A percentile compares a stretch with the other conserved stretches of the same genome.
These are phyloP conservation scores for Eugnorisma glareosa DNA, from an alignment of 2,888 invertebrate species.

Conservation along the genomic window DNA sequence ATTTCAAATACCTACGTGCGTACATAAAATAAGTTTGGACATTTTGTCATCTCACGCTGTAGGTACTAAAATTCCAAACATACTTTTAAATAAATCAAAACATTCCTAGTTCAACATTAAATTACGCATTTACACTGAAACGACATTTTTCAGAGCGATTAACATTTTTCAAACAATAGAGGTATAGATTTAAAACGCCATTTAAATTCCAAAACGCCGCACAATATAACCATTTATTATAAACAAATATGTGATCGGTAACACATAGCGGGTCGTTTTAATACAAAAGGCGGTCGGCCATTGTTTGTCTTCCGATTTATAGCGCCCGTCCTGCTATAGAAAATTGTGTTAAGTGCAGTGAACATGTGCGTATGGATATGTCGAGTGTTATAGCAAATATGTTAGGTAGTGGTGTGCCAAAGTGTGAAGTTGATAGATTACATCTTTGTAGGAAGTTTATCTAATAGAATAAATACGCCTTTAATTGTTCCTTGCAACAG, in stretches of 20 bases:
- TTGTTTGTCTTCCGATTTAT: constrained; percentile 82
- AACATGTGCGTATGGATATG: constrained; percentile 31
- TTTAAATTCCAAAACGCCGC: constrained; percentile 62
- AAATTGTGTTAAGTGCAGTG: constrained; percentile 48
- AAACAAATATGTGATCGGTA: constrained; percentile 80
- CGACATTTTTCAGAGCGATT: constrained; percentile 42
- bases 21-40: not conserved
- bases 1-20: not conserved
- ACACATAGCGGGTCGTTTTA: constrained; percentile 81
- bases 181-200: constrained; percentile 54
- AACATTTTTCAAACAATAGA: constrained; percentile 58
- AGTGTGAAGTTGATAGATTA: not conserved
- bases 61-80: constrained; percentile 1
- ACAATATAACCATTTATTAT: constrained; percentile 65
- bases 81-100: constrained; percentile 11
- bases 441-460: not conserved
- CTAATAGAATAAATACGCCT: not conserved
- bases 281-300: constrained; percentile 78
- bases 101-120: constrained; percentile 18
- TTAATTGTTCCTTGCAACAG: too few relatives aligned
- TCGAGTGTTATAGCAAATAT: not conserved
- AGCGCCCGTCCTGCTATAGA: constrained; percentile 62
- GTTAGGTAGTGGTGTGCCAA: fast-evolving
- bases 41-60: not conserved
- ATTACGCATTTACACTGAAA: constrained; percentile 31